phyloP scores from a whole-genome alignment of 64 coral and sea anemone species.

The Porites lutea region DNA sequence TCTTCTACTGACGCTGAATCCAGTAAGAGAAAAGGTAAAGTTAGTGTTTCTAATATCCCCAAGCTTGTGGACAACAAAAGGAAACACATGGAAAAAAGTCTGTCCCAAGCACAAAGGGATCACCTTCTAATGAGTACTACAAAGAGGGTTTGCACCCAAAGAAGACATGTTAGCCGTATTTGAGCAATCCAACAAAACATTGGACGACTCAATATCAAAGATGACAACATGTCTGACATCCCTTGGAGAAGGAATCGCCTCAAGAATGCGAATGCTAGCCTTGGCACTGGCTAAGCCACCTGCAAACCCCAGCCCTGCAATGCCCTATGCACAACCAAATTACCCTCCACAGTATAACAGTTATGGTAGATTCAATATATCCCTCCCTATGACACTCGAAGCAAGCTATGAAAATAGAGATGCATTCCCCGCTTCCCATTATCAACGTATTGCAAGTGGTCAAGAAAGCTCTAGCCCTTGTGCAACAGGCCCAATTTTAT shows the following conservation, averaged over 20 bases:
- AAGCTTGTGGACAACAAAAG: slow-evolving; percentile 53
- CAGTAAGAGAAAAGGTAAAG: background rate
- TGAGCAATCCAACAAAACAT: slow-evolving; percentile 55
- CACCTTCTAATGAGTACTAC: slow-evolving; percentile 39
- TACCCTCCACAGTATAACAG: slow-evolving; percentile 12
- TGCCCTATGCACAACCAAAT: slow-evolving; percentile 22
- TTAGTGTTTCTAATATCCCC: slow-evolving; percentile 28
- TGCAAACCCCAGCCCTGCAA: slow-evolving; percentile 30
- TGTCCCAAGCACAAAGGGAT: slow-evolving; percentile 45
- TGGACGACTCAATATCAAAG: slow-evolving; percentile 63
- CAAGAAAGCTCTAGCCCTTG: slow-evolving; percentile 10
- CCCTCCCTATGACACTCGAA: background rate
- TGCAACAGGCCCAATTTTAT: slow-evolving; percentile 6
- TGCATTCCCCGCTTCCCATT: slow-evolving; percentile 18
- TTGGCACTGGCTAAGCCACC: slow-evolving; percentile 40
- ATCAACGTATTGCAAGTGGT: background rate
- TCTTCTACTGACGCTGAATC: background rate
- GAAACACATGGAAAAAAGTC: slow-evolving; percentile 59
- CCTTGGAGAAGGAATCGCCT: slow-evolving; percentile 51
- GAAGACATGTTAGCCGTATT: slow-evolving; percentile 41
- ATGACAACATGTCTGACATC: slow-evolving; percentile 66
- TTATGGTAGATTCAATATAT: slow-evolving; percentile 10
- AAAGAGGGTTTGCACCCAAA: slow-evolving; percentile 35
- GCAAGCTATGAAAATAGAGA: slow-evolving; percentile 7
- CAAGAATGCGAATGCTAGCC: slow-evolving; percentile 62